Conservation (phyloP, 2,113 vertebrate species). For the Hippocampus comes region DNA sequence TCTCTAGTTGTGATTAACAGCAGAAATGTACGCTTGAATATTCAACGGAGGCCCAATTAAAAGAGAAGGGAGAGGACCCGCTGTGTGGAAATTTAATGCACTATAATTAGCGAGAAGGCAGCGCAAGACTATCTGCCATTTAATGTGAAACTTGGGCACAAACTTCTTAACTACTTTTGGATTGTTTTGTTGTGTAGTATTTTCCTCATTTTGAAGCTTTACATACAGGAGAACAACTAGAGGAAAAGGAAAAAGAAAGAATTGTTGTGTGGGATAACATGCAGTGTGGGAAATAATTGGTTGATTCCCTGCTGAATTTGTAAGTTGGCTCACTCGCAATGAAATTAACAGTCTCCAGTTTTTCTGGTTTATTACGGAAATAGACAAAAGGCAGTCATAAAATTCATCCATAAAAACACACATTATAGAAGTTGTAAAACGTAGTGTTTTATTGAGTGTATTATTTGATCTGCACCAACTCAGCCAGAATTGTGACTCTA, state of each 20-base stretch:
- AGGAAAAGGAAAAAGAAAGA: not conserved
- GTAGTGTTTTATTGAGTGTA: not conserved
- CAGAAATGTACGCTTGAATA: constrained; percentile 24
- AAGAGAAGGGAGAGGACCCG: constrained; percentile 29
- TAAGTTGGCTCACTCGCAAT: not conserved
- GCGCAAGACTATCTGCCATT: constrained; percentile 5
- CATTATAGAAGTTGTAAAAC: constrained; percentile 5
- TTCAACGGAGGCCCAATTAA: constrained; percentile 32
- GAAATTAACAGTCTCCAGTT: not conserved
- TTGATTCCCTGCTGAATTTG: constrained; percentile 1
- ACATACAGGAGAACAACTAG: too few relatives aligned
- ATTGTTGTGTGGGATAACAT: not conserved
- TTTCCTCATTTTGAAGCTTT: not conserved
- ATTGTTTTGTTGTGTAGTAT: constrained; percentile 21
- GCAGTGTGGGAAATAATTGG: not conserved
- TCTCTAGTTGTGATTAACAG: constrained; percentile 29
- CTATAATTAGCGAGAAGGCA: constrained; percentile 37
- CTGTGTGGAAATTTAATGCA: constrained; percentile 22
- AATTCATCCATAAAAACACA: not conserved
- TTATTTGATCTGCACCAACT: not conserved
- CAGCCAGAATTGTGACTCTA: not conserved
- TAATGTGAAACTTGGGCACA: constrained; percentile 9
- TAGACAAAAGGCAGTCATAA: not conserved
- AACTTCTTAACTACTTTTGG: constrained; percentile 30
- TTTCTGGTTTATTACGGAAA: not conserved